Evolutionary conservation across 2,113 vertebrate species (phyloP).

Genomic region (Dendropsophus ebraccatus): DNA sequence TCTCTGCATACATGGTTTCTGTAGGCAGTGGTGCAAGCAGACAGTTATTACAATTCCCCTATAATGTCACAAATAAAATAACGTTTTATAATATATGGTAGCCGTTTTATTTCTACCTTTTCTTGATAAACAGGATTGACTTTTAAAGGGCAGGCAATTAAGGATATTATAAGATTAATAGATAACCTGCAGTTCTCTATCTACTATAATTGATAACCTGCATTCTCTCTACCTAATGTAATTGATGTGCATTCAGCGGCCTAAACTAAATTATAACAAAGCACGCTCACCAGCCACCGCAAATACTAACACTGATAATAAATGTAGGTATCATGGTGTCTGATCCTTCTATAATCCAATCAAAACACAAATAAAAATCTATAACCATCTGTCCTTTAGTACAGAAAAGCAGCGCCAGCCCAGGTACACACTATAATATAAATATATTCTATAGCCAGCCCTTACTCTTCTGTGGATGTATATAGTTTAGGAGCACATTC

Average conservation of each 20-base stretch:
- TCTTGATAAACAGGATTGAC: not conserved
- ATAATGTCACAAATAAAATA: not conserved
- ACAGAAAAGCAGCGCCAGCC: not conserved
- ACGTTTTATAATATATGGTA: not conserved
- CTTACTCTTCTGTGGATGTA: not conserved
- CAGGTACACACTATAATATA: not conserved
- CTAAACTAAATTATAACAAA: not conserved
- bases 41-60: not conserved
- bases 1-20: not conserved
- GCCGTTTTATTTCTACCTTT: not conserved
- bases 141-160: not conserved
- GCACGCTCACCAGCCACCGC: not conserved
- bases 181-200: not conserved
- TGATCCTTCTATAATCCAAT: not conserved
- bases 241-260: not conserved
- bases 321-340: not conserved
- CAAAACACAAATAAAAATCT: not conserved
- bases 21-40: not conserved
- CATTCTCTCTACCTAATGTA: not conserved
- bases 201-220: not conserved
- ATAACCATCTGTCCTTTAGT: not conserved
- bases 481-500: not conserved
- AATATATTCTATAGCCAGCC: not conserved
- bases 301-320: not conserved
- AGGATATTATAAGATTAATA: not conserved